Base-by-base conservation (phyloP, 2,113 vertebrate species). In the Hydrochoerus hydrochaeris region DNA sequence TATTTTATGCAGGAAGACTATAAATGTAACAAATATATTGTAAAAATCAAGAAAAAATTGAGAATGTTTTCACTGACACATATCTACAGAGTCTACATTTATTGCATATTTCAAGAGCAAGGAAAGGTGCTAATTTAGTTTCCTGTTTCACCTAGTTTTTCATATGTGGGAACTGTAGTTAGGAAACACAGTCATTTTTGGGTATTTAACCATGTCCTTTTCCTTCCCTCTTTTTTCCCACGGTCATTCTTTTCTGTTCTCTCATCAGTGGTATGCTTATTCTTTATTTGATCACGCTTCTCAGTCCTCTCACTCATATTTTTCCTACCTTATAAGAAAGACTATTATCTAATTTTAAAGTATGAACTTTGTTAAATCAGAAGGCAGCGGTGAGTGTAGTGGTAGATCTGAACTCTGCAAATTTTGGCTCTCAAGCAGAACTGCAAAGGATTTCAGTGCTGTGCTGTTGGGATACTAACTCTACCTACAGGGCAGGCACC, bases 31-130 rank as follows among this genome's bases (percentile, higher is more conserved):
- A 9, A 95, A 86, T 83, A 80, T 16, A 58, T 58, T 81, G 5
- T 85, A 20, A 90, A 96, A 73, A 54, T 57, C 24, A 41, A 96
- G 57, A 44, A 89, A 38, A 75, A 78, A 17, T 81, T 44, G 12
- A 94, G 57, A 92, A 26, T 91, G 26, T 86, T 86, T 91, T 93
- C 44, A 60, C 38, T 94, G 91, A 83, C 11, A 52, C 22, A 60
- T 13, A 58, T 38, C 3, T 60, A 0, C 81, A 89, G 26, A 20
- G 24, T 94, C 1, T 91, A 91, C 84, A 88, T 44, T 54, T 88
- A 54, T n/a, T 83, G 38, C 3, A 13, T 71, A 44, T 93, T 91
- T 89, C 49, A 80, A 65, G 67, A 89, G 60, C 54, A 41, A 84
- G 67, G 30, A 38, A 44, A 32, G 24, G 41, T 78, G 71, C 60